Conservation (phyloP, 37 sponge, comb jelly and placozoan genomes). For the Amphimedon queenslandica region DNA sequence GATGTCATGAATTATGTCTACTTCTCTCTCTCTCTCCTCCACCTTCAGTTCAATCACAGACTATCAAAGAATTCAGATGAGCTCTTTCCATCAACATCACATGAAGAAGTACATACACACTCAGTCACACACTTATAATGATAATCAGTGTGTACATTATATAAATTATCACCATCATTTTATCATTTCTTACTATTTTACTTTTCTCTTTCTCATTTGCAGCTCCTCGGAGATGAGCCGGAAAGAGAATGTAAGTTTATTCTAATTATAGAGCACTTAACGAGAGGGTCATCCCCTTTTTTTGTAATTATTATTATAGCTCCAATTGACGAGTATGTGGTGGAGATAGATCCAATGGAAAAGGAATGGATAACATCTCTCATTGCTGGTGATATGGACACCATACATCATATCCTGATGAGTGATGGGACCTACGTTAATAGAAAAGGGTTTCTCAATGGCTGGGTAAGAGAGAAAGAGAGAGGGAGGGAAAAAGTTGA, state of each 20-base stretch:
- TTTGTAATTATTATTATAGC: background rate
- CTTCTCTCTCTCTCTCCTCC: background rate
- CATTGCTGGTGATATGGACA: conserved; percentile 33
- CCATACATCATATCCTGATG: conserved; percentile 42
- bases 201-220: background rate
- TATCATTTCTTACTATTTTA: too few species aligned
- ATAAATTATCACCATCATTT: too few species aligned
- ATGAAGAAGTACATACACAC: background rate
- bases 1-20: background rate
- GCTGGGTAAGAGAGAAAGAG: conserved; percentile 10
- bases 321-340: background rate
- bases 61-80: conserved; percentile 5
- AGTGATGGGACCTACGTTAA: conserved; percentile 44
- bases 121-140: background rate
- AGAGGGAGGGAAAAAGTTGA: too few species aligned
- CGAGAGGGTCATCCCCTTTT: background rate
- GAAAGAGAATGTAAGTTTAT: conserved; percentile 4
- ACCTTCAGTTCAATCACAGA: background rate
- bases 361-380: conserved; percentile 66
- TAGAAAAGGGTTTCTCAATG: conserved; percentile 51
- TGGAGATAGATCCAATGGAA: conserved; percentile 63
- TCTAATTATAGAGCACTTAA: background rate
- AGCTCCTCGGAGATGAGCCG: background rate
- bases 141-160: too few species aligned
- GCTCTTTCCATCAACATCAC: background rate